A percentile compares a stretch with the other conserved stretches of the same genome.
These are phyloP conservation scores for Halcyon smyrnensis DNA, from an alignment of 2,797 vertebrate genomes.

Conservation along the genomic window DNA sequence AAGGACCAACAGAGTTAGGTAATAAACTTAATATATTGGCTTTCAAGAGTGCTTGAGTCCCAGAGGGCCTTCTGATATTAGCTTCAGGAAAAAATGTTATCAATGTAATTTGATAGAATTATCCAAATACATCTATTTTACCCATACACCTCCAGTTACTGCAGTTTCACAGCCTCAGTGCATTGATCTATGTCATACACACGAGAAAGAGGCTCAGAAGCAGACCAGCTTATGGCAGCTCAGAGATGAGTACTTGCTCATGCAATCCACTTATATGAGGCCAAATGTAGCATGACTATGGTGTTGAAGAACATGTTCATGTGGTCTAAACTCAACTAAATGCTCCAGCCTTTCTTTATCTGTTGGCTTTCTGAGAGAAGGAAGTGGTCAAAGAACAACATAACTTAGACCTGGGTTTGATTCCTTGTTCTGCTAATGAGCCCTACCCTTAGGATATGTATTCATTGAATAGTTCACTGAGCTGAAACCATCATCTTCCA, in stretches of 20 bases:
- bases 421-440: background rate
- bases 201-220: background rate
- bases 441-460: background rate
- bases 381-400: background rate
- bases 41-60: background rate
- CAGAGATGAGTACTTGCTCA: background rate
- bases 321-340: background rate
- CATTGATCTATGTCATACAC: background rate
- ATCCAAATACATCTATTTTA: background rate
- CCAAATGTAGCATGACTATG: background rate
- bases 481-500: background rate
- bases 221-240: background rate
- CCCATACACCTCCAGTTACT: background rate
- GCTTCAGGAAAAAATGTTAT: background rate
- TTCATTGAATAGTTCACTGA: background rate
- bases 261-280: background rate
- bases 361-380: background rate
- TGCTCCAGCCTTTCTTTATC: background rate
- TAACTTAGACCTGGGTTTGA: background rate
- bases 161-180: background rate
- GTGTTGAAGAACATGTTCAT: background rate
- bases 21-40: background rate
- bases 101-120: background rate
- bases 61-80: background rate
- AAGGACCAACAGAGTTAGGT: background rate